Percentiles rank a stretch among this genome's conserved stretches.
phyloP scores from a whole-genome alignment of 2,113 vertebrate genomes.

The Ceuthmochares aereus region DNA sequence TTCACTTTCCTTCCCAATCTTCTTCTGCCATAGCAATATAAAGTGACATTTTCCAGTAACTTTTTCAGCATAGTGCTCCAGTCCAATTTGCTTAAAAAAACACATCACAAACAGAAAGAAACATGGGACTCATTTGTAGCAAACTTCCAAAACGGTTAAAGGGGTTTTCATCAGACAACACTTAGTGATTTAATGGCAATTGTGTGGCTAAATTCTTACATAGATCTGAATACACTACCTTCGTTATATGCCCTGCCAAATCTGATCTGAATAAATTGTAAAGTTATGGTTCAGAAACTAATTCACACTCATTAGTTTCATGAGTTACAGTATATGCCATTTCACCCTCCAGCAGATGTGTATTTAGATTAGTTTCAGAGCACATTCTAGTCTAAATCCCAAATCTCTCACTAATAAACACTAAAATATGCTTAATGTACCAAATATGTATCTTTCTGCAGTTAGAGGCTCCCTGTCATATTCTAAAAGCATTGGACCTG shows the following conservation, averaged over 20 bases:
- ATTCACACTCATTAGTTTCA: conserved; percentile 26
- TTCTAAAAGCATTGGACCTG: background rate
- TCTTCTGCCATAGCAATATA: background rate
- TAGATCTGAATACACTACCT: background rate
- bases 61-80: background rate
- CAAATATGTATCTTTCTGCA: conserved; percentile 19
- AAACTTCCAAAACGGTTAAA: background rate
- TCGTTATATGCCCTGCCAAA: background rate
- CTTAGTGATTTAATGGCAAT: background rate
- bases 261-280: conserved; percentile 1
- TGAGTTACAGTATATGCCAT: background rate
- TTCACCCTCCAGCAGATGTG: conserved; percentile 18
- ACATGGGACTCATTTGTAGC: background rate
- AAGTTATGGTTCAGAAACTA: background rate
- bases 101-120: background rate
- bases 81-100: background rate
- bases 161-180: background rate
- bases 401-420: conserved; percentile 33
- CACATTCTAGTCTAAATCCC: conserved; percentile 7
- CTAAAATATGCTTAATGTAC: conserved; percentile 36
- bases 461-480: background rate
- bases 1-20: background rate
- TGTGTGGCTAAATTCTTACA: background rate
- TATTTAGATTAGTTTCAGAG: conserved; percentile 35
- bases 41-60: background rate